phyloP scores from a whole-genome alignment of 2,797 vertebrate genomes.

The Enteromius treurensis region DNA sequence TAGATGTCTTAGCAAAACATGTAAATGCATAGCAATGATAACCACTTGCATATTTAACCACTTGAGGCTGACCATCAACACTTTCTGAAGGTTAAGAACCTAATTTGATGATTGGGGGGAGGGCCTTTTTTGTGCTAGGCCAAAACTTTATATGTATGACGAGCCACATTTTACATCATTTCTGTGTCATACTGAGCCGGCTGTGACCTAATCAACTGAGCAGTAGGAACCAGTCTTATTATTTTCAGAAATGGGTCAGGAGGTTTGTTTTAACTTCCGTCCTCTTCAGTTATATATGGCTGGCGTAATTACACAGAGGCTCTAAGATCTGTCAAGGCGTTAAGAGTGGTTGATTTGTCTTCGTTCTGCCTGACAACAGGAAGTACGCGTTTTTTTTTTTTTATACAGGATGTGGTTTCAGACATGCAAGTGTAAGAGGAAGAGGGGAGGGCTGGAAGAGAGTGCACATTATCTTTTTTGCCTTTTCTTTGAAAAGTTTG shows the following conservation, averaged over 20 bases:
- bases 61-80: neutral
- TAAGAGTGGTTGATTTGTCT: constrained; percentile 28
- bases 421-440: constrained; percentile 61
- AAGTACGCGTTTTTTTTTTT: constrained; percentile 53
- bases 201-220: neutral
- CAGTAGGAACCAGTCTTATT: neutral
- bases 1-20: neutral
- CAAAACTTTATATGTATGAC: neutral
- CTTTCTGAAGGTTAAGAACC: neutral
- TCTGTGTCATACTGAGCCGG: neutral
- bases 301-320: neutral
- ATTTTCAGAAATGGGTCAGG: constrained; percentile 39
- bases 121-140: neutral
- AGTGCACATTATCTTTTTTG: constrained; percentile 20
- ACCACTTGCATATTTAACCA: neutral
- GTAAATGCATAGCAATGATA: neutral
- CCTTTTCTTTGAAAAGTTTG: constrained; percentile 51
- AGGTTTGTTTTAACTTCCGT: constrained; percentile 34
- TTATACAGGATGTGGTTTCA: constrained; percentile 66
- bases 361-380: constrained; percentile 60
- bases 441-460: constrained; percentile 61
- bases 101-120: neutral
- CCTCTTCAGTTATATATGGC: constrained; percentile 1
- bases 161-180: neutral
- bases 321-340: constrained; percentile 14